Conservation (phyloP, 2,888 invertebrate species). For the Crepidodera aurea region DNA sequence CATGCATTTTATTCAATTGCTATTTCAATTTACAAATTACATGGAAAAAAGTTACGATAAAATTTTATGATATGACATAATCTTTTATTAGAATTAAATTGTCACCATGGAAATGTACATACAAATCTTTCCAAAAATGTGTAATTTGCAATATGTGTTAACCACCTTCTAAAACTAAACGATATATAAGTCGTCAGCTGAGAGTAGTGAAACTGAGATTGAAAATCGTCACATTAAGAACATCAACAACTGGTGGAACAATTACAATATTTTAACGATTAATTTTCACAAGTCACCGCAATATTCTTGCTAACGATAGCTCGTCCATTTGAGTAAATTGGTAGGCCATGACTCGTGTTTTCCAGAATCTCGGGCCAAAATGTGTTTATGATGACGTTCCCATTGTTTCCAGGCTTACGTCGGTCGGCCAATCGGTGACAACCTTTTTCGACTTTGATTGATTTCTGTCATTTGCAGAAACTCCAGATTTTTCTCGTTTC, state of each 20-base stretch:
- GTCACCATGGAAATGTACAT: no score
- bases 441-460: conserved; percentile 49
- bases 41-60: no score
- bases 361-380: conserved; percentile 57
- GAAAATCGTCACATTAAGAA: conserved; percentile 43
- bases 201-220: conserved; percentile 2
- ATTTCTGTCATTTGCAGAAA: conserved; percentile 45
- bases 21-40: no score
- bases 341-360: conserved; percentile 61
- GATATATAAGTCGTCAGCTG: not conserved
- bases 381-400: conserved; percentile 63
- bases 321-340: conserved; percentile 60
- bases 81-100: no score
- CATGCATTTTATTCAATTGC: not conserved
- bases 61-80: no score
- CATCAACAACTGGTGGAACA: conserved; percentile 56
- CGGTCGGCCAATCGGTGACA: conserved; percentile 47
- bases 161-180: no score
- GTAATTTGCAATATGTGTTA: no score
- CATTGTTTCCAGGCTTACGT: conserved; percentile 54
- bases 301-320: conserved; percentile 61
- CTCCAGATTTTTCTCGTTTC: conserved; percentile 41
- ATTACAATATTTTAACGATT: conserved; percentile 63
- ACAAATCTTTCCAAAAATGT: no score
- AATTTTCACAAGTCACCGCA: conserved; percentile 61